Base-by-base conservation (phyloP, 2,888 invertebrate genomes). In the Nymphalis urticae region DNA sequence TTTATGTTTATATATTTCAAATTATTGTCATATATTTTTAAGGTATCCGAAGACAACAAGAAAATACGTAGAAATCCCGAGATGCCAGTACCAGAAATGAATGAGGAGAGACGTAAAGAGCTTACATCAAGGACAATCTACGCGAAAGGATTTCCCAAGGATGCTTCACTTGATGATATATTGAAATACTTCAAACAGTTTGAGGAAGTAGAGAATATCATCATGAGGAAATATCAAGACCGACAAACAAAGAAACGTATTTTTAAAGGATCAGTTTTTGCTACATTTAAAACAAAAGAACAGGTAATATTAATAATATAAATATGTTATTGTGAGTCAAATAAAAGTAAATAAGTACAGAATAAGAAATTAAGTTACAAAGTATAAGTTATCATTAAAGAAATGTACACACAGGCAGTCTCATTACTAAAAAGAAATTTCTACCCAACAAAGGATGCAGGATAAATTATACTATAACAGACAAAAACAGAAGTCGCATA, bases 201-300 rank as follows among this genome's bases (percentile, higher is more conserved):
- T 82, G 96, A 96, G 0, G 92, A 93, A 54, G 93, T 95, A 0
- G 95, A 96, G 62, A 95, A 96, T 77, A 90, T 97, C 16, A 92
- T 93, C 2, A 94, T 95, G 93, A 93, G 94, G 67, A 85, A 80
- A 68, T 95, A 94, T 75, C 85, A 85, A 63, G 96, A 96, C 75
- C 95, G 94, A 74, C 89, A 93, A 1, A 93, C 94, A 2, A 95
- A 96, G 82, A 93, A 94, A 60, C 93, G 94, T 63, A 85, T 94
- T 70, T 97, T 97, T 83, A 97, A 99, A 90, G 99, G 99, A 62
- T 99, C 99, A 1, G 95, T 98, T 62, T 98, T 98, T 86, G 95
- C 96, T 13, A 96, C 97, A 7, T 99, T 98, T 86, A 95, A 95
- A 77, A 96, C 95, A 47, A 93, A 94, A 65, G 98, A 98, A 66